Base-by-base conservation (phyloP, 2,113 vertebrate species). In the Pseudorasbora parva region DNA sequence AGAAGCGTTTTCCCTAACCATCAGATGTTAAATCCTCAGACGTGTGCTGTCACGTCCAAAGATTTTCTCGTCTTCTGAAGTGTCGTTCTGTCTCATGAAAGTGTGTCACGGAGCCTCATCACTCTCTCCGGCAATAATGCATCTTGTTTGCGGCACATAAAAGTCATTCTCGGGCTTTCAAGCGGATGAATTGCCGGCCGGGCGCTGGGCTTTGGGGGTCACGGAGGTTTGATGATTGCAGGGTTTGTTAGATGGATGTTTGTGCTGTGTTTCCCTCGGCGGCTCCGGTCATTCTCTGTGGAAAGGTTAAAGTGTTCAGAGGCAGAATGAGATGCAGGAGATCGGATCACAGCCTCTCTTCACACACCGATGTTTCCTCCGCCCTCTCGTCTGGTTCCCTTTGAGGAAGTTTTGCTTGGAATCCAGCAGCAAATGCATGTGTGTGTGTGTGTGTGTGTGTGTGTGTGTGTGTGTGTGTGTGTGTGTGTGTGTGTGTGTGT, bases 221-320 rank as follows among this genome's bases (percentile, higher is more conserved):
- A 68, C 17, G 30, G 15, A 33, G 15, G 62, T 66, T 19, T 33
- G 62, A 37, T 33, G 62, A 37, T 66, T 9, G 30, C 30, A 8
- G 62, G 27, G 64, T 68, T 21, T 68, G 30, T 62, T 62, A 68
- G 64, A 68, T 37, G 17, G 30, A 68, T 68, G 64, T 68, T 37
- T 68, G 64, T 68, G 64, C 30, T 17, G 30, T 33, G 62, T 66
- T 33, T 66, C 30, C 60, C 60, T 64, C 60, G 1, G 14, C 6
- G 14, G 14, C 25, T 66, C 30, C 30, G 33, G 17, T 68, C 10
- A 21, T 10, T 68, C 27, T 37, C 64, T 68, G 30, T 21, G 64
- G 30, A 68, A 37, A 68, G 30, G 30, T 37, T 10, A 37, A 68
- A 37, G 64, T 4, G 17, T 68, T 45, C 68, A 41, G 8, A 41